These are phyloP conservation scores for Pterocles burchelli DNA, from an alignment of 2,113 vertebrate genomes.

Conservation along the genomic window DNA sequence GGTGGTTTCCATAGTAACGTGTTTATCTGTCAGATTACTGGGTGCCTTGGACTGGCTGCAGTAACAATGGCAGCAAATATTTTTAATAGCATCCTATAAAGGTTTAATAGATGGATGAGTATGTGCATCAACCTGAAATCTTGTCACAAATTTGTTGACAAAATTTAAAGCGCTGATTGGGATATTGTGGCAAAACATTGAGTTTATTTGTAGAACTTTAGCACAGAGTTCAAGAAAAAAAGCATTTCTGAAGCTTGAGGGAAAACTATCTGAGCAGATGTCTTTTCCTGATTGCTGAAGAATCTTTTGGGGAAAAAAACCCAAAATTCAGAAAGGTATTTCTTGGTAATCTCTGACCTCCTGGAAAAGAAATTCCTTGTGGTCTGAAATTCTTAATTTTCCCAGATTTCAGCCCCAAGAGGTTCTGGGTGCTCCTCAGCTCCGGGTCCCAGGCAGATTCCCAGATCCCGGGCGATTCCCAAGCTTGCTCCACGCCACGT, in stretches of 20 bases:
- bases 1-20: slow-evolving; percentile 6
- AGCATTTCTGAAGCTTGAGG: background rate
- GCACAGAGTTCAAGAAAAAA: background rate
- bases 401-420: no score
- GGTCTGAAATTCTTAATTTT: no score
- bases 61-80: background rate
- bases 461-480: background rate
- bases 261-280: background rate
- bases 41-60: background rate
- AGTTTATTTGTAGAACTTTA: background rate
- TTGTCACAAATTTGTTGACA: background rate
- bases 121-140: background rate
- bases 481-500: rapidly evolving
- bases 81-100: background rate
- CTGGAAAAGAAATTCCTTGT: no score
- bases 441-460: no score
- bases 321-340: no score
- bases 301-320: no score
- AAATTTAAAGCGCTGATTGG: background rate
- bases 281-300: background rate
- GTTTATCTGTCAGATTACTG: background rate
- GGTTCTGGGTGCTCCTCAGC: no score
- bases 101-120: background rate
- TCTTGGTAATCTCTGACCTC: no score
- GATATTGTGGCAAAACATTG: background rate